A percentile compares a stretch with the other conserved stretches of the same genome.
Evolutionary conservation across 2,797 vertebrate species (phyloP).

Genomic region (Selene dorsalis): DNA sequence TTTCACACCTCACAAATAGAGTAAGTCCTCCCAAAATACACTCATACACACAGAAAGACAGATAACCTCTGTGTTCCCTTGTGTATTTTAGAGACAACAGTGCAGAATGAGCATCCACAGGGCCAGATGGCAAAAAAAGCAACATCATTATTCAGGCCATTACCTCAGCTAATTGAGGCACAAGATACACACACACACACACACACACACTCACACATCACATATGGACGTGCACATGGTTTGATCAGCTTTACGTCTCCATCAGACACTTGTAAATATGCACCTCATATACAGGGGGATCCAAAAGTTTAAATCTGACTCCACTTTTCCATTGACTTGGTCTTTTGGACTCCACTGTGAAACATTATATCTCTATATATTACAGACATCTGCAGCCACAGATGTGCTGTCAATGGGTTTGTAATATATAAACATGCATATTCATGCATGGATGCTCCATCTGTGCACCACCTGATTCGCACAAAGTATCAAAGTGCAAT

Average conservation of each 20-base stretch:
- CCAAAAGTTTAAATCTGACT: background rate
- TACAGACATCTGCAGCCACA: slow-evolving; percentile 27
- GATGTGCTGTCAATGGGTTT: slow-evolving; percentile 20
- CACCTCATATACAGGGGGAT: background rate
- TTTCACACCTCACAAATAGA: background rate
- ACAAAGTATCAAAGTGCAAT: background rate
- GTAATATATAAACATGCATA: slow-evolving; percentile 12
- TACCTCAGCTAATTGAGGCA: slow-evolving; percentile 83
- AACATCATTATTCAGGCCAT: slow-evolving; percentile 86
- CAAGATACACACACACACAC: slow-evolving; percentile 50
- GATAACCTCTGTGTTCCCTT: slow-evolving; percentile 38
- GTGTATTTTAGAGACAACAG: slow-evolving; percentile 68
- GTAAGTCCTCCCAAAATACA: background rate
- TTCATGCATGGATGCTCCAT: background rate
- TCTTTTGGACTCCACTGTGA: too few relatives aligned
- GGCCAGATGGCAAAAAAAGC: slow-evolving; percentile 85
- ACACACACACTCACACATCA: slow-evolving; percentile 45
- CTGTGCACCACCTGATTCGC: background rate
- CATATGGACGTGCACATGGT: slow-evolving; percentile 32
- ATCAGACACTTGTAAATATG: slow-evolving; percentile 18
- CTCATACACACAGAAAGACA: slow-evolving; percentile 27
- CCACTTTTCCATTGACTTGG: too few relatives aligned
- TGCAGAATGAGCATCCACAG: slow-evolving; percentile 66
- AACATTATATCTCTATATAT: background rate
- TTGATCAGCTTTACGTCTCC: slow-evolving; percentile 28